Evolutionary conservation across 2,113 vertebrate species (phyloP), one percentile per base, ranked within the genome.

Genomic region (Indicator indicator): DNA sequence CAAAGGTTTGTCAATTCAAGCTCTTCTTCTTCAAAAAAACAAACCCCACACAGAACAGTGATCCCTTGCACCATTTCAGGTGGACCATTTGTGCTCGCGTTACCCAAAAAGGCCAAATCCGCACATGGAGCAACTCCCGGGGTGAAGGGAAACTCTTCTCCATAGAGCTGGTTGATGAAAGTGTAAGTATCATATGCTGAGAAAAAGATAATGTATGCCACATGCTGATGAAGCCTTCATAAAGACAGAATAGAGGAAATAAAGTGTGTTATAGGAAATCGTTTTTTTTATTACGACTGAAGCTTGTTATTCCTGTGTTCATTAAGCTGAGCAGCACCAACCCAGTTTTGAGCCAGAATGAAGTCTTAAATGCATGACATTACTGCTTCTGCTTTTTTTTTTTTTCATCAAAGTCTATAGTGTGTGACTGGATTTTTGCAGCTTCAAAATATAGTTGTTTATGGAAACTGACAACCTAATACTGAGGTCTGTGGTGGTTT

Each of bases 131-230:
- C 98, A 99, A 99, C 96, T 99, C 99, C 36, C 98, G 99, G 19
- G 99, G 99, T 5, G 99, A 99, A 59, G 99, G 99, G 64, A 99
- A 99, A 93, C 98, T 99, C 48, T 99, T 99, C 92, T 99, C 99
- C 60, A 97, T 99, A 93, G 99, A 99, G 96, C 91, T 99, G 6
- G 98, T 99, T 72, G 99, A 99, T 94, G 99, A 99, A 96, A 99
- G 98, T 7, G 99, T 99, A 97, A 98, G 99, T 98, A 83, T 90
- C 54, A 3, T 56, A 2, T 46, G 71, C 79, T 76, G 68, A 89
- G 91, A 46, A 38, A 73, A 85, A 89, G 75, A 59, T 92, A 85
- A 97, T 68, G 60, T 75, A 59, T 86, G 72, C 91, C 36, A 83
- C 80, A 80, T 86, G 86, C 59, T 77, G 63, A 76, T 62, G 59